A percentile compares a stretch with the other conserved stretches of the same genome.
Conservation (phyloP, 2,797 vertebrate genomes). For the Eulemur albifrons region DNA sequence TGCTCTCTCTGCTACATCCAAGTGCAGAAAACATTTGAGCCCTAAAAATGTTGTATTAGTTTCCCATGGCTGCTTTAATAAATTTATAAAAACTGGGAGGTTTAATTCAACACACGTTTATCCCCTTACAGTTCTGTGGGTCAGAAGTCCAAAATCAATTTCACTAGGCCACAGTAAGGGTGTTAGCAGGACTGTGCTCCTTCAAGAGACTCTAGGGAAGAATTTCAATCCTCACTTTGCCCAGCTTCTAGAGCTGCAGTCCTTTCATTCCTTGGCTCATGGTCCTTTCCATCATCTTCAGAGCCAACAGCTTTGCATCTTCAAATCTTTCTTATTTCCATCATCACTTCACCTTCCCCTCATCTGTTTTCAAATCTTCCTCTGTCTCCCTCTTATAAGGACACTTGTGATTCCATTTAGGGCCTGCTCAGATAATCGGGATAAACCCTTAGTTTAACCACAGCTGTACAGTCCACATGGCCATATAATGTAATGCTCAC, state of each 20-base stretch:
- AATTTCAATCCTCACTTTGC: rapidly evolving
- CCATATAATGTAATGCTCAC: background rate
- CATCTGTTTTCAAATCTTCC: background rate
- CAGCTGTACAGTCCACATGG: background rate
- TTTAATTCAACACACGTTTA: background rate
- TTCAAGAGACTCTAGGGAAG: too few species aligned
- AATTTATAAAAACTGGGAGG: background rate
- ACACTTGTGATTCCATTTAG: background rate
- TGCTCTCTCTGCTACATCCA: background rate
- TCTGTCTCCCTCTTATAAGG: background rate
- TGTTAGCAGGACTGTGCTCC: rapidly evolving
- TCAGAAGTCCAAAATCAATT: background rate
- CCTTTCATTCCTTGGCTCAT: background rate
- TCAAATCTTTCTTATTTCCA: too few species aligned
- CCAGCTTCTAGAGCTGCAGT: background rate
- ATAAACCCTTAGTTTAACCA: background rate
- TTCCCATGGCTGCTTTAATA: background rate
- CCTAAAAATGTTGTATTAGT: background rate
- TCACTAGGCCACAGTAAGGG: background rate
- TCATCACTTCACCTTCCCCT: background rate
- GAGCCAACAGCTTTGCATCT: background rate
- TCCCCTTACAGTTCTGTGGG: background rate
- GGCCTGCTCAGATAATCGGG: background rate
- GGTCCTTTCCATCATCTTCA: background rate
- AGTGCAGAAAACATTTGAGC: background rate